Percentiles rank a stretch among this genome's conserved stretches.
phyloP scores from a whole-genome alignment of 2,797 vertebrate species.

The Catostomus latipinnis region DNA sequence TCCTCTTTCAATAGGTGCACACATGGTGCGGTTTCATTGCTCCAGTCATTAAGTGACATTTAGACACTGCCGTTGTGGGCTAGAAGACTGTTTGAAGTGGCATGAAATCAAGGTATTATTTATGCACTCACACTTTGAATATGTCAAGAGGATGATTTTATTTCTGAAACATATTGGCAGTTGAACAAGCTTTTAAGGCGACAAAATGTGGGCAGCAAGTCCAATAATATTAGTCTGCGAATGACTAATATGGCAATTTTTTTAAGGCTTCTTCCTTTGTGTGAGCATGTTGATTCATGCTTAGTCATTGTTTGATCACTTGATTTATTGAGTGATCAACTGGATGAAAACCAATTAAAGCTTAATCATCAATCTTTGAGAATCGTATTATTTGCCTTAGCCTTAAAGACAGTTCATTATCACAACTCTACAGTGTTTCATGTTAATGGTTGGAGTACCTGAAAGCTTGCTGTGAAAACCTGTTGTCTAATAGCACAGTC shows the following conservation, averaged over 20 bases:
- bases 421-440: background rate
- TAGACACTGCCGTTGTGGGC: slow-evolving; percentile 20
- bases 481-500: no score
- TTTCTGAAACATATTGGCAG: background rate
- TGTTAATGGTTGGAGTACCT: background rate
- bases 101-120: slow-evolving; percentile 14
- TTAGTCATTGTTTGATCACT: slow-evolving; percentile 2
- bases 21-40: slow-evolving; percentile 18
- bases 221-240: background rate
- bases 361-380: slow-evolving; percentile 17
- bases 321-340: slow-evolving; percentile 4
- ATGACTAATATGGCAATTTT: slow-evolving; percentile 13
- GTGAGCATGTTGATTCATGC: background rate
- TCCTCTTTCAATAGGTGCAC: slow-evolving; percentile 45
- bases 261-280: slow-evolving; percentile 8
- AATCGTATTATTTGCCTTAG: background rate
- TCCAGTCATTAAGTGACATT: slow-evolving; percentile 39
- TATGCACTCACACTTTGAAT: slow-evolving; percentile 25
- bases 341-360: slow-evolving; percentile 24
- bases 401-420: background rate
- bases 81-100: slow-evolving; percentile 8
- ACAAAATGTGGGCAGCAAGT: slow-evolving; percentile 5
- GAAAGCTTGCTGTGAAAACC: no score
- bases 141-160: slow-evolving; percentile 23
- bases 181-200: slow-evolving; percentile 17